Conservation (phyloP, 2,888 invertebrate genomes). For the Orthosia cruda region DNA sequence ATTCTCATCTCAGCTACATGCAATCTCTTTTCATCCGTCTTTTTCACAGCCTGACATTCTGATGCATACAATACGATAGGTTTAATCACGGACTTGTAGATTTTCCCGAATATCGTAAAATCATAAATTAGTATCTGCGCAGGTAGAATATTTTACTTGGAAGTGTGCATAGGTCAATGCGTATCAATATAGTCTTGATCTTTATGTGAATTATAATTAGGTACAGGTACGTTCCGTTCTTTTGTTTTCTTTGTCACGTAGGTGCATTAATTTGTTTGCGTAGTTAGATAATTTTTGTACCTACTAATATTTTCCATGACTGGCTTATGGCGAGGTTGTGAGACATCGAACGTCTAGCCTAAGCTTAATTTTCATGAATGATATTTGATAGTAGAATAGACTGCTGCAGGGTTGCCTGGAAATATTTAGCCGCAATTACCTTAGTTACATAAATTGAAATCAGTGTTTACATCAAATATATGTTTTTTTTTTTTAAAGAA, state of each 20-base stretch:
- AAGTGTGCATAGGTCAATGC: constrained; percentile 25
- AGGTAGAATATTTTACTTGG: constrained; percentile 28
- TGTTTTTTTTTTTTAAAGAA: too few species aligned
- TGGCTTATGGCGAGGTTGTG: neutral
- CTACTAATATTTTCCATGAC: neutral
- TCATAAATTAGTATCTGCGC: neutral
- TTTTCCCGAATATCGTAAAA: neutral
- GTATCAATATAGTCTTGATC: constrained; percentile 9
- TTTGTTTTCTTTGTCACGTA: constrained; percentile 19
- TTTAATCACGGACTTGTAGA: too few species aligned
- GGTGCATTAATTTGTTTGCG: neutral
- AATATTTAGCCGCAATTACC: too few species aligned
- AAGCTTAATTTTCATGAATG: too few species aligned
- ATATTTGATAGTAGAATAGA: too few species aligned
- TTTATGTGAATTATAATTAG: constrained; percentile 8
- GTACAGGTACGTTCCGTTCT: neutral
- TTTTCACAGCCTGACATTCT: too few species aligned
- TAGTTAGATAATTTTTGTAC: neutral
- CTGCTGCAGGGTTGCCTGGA: too few species aligned
- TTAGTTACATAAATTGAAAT: too few species aligned
- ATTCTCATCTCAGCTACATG: too few species aligned
- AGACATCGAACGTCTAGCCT: neutral
- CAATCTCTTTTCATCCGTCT: too few species aligned
- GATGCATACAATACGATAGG: too few species aligned
- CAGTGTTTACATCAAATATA: too few species aligned